A percentile compares a stretch with the other conserved stretches of the same genome.
Evolutionary conservation across 2,113 vertebrate genomes (phyloP).

Genomic region (Halichoerus grypus): DNA sequence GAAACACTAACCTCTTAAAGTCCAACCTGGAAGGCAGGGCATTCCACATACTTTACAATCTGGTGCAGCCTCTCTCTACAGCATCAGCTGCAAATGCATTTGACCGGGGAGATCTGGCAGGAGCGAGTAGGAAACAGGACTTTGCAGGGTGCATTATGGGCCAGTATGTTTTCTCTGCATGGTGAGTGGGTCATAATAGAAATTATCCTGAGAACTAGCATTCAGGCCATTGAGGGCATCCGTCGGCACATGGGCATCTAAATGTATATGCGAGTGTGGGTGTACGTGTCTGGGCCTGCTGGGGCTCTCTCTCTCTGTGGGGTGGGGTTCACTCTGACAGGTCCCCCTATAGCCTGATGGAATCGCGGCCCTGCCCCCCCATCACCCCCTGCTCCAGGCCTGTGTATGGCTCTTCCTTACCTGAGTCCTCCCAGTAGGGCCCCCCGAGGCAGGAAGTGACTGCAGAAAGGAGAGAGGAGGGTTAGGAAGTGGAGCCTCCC

Average conservation of each 20-base stretch:
- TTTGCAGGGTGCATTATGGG: not conserved
- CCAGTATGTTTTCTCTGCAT: not conserved
- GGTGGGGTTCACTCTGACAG: not conserved
- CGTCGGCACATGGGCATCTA: not conserved
- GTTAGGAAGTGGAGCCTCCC: conserved; percentile 1
- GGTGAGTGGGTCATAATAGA: not conserved
- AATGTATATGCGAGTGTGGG: not conserved
- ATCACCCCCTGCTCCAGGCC: fast-evolving
- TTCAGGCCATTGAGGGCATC: fast-evolving
- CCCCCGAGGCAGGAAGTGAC: not conserved
- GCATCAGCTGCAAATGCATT: not conserved
- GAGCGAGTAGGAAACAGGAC: not conserved
- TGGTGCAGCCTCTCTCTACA: not conserved
- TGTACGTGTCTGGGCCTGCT: not conserved
- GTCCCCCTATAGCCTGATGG: not conserved
- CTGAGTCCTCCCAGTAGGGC: fast-evolving
- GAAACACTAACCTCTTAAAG: not conserved
- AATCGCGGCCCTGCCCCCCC: fast-evolving
- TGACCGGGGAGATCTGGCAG: not conserved
- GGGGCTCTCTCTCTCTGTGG: not conserved
- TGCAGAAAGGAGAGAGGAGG: conserved; percentile 61
- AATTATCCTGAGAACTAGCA: not conserved
- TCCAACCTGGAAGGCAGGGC: not conserved
- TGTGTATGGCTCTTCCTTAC: conserved; percentile 62
- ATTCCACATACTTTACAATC: not conserved